Percentiles rank a stretch among this genome's conserved stretches.
phyloP scores from a whole-genome alignment of 2,888 invertebrate genomes.

The Sepioteuthis lessoniana region DNA sequence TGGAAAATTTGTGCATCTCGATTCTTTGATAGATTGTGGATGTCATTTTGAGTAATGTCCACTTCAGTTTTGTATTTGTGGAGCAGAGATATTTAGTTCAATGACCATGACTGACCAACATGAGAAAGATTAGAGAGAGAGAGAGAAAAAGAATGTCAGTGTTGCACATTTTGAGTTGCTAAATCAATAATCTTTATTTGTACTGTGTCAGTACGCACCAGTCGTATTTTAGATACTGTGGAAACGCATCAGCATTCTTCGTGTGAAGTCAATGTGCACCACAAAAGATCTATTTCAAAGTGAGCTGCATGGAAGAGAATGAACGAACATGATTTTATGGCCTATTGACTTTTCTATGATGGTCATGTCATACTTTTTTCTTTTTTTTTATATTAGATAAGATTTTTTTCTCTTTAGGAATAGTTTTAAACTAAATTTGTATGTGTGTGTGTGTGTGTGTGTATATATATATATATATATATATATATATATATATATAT shows the following conservation, averaged over 20 bases:
- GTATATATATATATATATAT: background rate
- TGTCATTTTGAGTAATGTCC: background rate
- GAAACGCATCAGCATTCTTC: slow-evolving; percentile 20
- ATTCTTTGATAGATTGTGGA: background rate
- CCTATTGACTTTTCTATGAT: background rate
- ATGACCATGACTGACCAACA: background rate
- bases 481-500: background rate
- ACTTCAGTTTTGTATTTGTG: background rate
- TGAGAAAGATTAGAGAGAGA: background rate
- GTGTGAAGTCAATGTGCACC: background rate
- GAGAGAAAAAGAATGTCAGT: background rate
- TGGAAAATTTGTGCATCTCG: background rate
- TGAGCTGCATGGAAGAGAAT: background rate
- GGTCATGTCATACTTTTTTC: background rate
- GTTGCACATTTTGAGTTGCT: background rate
- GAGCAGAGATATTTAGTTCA: background rate
- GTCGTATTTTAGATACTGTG: background rate
- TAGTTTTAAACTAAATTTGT: too few species aligned
- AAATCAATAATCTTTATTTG: background rate
- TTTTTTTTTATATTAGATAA: too few species aligned
- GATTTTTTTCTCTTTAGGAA: too few species aligned
- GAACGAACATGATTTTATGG: background rate
- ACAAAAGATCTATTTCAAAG: background rate
- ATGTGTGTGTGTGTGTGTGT: too few species aligned
- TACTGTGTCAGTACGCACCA: background rate